Base-by-base conservation (phyloP, 1,140 invertebrate species). In the Panagrolaimus sp. region DNA sequence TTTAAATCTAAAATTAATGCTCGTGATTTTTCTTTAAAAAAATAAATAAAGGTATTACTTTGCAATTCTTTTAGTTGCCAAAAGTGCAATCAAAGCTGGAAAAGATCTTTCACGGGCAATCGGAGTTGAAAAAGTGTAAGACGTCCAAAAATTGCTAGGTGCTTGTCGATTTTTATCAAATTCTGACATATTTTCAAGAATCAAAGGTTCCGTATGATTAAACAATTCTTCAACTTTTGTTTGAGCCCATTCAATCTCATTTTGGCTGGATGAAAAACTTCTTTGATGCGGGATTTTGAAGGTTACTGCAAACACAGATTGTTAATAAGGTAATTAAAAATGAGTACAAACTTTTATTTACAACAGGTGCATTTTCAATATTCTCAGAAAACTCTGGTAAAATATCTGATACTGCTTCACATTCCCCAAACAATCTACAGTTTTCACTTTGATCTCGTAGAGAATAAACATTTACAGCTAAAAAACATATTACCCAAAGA, bases 301-400 rank as follows among this genome's bases (percentile, higher is more conserved):
- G 51, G 51, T 27, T 27, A 57, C 51, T 20, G 51, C 11, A 57
- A n/a, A n/a, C n/a, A n/a, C n/a, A n/a, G n/a, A 27, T 57, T 57
- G 20, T 57, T 57, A 11, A 20, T 11, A 57, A 57, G 4, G n/a
- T n/a, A 27, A 57, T 57, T 57, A 20, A 27, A 57, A 57, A 57
- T 5, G 11, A 16, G 4, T 57, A 20, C 20, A 27, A 57, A 57
- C 14, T 48, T 48, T 23, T 5, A 27, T 38, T 38, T 4, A 38
- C 31, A 38, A 38, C 31, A 4, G 31, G 31, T 38, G 2, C 31
- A 38, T n/a, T n/a, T n/a, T 38, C 31, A 38, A 38, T 38, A 38
- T 38, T 38, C 7, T 38, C 31, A 4, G 31, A 38, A 38, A 38
- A 38, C 7, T 38, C 31, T 38, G 31, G 31, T 38, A 38, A 38